A percentile compares a stretch with the other conserved stretches of the same genome.
These are phyloP conservation scores for Hydroisotoma schaefferi DNA, from an alignment of 2,888 invertebrate species.

Conservation along the genomic window DNA sequence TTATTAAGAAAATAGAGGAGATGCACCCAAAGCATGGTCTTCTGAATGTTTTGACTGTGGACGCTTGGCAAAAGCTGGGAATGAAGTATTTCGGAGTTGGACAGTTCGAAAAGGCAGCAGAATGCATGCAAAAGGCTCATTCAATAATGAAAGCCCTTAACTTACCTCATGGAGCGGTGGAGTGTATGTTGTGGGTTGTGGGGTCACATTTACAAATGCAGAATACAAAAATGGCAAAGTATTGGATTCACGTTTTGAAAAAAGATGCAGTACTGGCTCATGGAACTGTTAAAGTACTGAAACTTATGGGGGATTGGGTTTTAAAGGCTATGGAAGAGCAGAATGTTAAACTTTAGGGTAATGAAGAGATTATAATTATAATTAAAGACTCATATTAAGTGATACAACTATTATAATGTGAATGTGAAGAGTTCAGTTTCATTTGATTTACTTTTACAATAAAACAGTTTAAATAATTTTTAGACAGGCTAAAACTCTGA, in stretches of 20 bases:
- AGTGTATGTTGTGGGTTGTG: conserved; percentile 25
- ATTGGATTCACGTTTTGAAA: conserved; percentile 23
- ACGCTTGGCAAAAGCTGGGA: conserved; percentile 27
- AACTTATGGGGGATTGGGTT: conserved; percentile 23
- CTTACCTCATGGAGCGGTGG: conserved; percentile 29
- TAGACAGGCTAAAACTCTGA: too few relatives aligned
- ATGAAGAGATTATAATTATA: not conserved
- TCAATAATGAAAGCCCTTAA: conserved; percentile 16
- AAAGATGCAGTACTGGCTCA: conserved; percentile 27
- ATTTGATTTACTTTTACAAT: not conserved
- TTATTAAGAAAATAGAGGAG: conserved; percentile 25
- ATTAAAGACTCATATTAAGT: not conserved
- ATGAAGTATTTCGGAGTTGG: conserved; percentile 33
- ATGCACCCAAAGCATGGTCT: conserved; percentile 28
- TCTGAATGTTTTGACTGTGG: conserved; percentile 20
- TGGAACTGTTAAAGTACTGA: conserved; percentile 23
- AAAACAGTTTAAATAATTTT: too few relatives aligned
- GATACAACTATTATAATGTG: not conserved
- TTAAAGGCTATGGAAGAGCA: conserved; percentile 22
- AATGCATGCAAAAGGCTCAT: conserved; percentile 23
- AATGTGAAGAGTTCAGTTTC: not conserved
- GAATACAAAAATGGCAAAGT: conserved; percentile 22
- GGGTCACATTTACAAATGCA: conserved; percentile 25
- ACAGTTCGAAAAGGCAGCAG: conserved; percentile 25
- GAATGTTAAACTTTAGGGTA: not conserved